Percentiles rank a stretch among this genome's conserved stretches.
Conservation (phyloP, 2,797 vertebrate genomes). For the Artibeus jamaicensis region DNA sequence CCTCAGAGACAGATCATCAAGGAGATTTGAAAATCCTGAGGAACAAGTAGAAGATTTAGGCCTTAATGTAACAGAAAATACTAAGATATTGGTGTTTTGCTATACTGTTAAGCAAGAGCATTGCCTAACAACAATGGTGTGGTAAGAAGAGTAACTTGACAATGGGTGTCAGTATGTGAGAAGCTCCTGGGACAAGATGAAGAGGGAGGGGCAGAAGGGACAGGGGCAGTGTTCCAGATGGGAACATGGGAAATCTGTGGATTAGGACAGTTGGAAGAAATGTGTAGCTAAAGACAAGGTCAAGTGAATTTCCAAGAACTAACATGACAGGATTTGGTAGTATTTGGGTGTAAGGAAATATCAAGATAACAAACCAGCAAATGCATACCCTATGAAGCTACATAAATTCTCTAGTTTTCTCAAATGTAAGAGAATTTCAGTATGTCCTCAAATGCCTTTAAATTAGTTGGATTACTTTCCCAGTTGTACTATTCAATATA, state of each 20-base stretch:
- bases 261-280: not conserved
- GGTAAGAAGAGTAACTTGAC: not conserved
- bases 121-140: not conserved
- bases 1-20: not conserved
- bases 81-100: not conserved
- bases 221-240: not conserved
- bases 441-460: not conserved
- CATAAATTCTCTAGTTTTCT: not conserved
- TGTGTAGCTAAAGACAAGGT: not conserved
- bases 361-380: not conserved
- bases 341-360: not conserved
- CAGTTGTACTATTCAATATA: not conserved
- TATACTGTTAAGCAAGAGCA: not conserved
- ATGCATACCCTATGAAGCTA: not conserved
- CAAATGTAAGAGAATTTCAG: not conserved
- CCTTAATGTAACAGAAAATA: not conserved
- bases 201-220: not conserved
- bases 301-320: not conserved
- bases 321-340: not conserved
- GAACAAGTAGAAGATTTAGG: not conserved
- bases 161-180: not conserved
- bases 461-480: not conserved
- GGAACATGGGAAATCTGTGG: not conserved
- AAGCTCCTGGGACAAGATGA: not conserved
- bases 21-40: not conserved